Conservation (phyloP, 2,888 invertebrate genomes). For the Philhelius pedissequus region DNA sequence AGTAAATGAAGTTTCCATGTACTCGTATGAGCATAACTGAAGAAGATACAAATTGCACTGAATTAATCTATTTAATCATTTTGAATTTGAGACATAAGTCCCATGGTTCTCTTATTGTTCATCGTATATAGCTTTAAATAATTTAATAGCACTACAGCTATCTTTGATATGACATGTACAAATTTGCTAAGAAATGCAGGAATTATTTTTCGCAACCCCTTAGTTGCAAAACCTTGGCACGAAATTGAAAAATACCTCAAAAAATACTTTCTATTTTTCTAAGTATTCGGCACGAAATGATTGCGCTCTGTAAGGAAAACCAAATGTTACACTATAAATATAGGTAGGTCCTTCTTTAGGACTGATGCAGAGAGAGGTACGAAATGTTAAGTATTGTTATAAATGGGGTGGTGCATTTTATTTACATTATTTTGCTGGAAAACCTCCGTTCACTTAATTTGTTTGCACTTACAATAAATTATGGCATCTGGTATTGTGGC, state of each 20-base stretch:
- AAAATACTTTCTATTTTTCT: neutral
- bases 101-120: no score
- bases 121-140: no score
- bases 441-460: constrained; percentile 27
- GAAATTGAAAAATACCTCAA: neutral
- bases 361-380: neutral
- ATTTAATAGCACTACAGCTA: no score
- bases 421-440: constrained; percentile 36
- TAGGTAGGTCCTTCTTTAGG: neutral
- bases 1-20: no score
- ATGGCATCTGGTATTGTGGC: constrained; percentile 50
- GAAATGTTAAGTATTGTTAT: neutral
- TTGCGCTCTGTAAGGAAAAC: neutral
- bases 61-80: no score
- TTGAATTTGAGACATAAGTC: no score
- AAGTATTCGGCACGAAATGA: neutral
- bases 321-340: neutral
- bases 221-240: neutral
- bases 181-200: neutral
- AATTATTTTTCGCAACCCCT: neutral
- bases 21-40: no score
- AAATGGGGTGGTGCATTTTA: constrained; percentile 8
- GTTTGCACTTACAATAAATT: constrained; percentile 49
- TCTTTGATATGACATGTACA: no score
- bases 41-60: no score